Base-by-base conservation (phyloP, 2,797 vertebrate genomes). In the Eurystomus glaucurus region DNA sequence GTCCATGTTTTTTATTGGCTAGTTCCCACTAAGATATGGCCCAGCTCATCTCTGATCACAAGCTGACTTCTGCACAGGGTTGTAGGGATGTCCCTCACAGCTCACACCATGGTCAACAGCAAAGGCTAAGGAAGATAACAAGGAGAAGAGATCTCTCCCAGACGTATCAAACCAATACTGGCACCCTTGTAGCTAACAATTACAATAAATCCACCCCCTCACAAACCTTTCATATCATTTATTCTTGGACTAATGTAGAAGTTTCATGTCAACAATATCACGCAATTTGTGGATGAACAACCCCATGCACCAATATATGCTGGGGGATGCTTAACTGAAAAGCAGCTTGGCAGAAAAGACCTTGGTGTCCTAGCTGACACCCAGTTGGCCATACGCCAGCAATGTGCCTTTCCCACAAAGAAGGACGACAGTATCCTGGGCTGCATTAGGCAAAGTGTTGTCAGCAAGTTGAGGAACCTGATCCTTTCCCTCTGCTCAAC, bases 261-360 rank as follows among this genome's bases (percentile, higher is more conserved):
- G 2, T 64, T 60, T 57, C 20, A 9, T 43, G 39, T 37, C 37
- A 52, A 29, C 26, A 52, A 2, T 25, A 28, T 39, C 12, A 19
- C 22, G 14, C 28, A 60, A 22, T 18, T 55, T 11, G 9, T 37
- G 35, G 35, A 31, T 16, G 26, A 82, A 45, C 3, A 85, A 39
- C 4, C 13, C 14, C 0, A 2, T 18, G 17, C n/a, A 70, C 28
- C 4, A 29, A 0, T 7, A 2, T 2, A 10, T 11, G 15, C 7
- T 39, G 21, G 7, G 14, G 37, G 11, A 3, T 12, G 35, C 13
- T 19, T 6, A 54, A 4, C 2, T 43, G 61, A 37, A 70, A 55
- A 58, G 11, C 10, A 81, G 46, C 45, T 45, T 39, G 25, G 33
- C 52, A 88, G 48, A 62, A 85, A 82, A 54, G 31, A 17, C 18